phyloP scores from a whole-genome alignment of 1,140 invertebrate genomes.

The Ceratina japonica region DNA sequence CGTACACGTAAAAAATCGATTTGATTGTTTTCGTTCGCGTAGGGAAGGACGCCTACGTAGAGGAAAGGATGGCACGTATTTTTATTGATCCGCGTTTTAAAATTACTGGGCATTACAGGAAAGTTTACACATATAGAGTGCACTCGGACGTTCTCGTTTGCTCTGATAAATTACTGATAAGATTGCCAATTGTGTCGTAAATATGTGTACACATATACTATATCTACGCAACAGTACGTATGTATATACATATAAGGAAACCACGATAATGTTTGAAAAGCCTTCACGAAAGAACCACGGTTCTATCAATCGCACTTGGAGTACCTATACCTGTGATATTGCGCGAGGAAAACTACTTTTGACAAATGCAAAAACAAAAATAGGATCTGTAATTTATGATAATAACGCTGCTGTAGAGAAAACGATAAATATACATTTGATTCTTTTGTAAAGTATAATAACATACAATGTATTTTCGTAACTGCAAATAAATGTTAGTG shows the following conservation, averaged over 20 bases:
- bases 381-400: conserved; percentile 2
- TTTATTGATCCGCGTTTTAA: background rate
- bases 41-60: too few species aligned
- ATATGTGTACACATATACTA: too few species aligned
- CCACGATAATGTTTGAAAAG: background rate
- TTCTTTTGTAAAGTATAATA: background rate
- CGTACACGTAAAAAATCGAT: background rate
- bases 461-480: conserved; percentile 40
- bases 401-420: background rate
- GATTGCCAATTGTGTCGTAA: background rate
- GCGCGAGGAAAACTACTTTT: conserved; percentile 22
- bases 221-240: too few species aligned
- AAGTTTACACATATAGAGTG: background rate
- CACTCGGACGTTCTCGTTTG: conserved; percentile 1
- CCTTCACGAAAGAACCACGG: background rate
- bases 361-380: conserved; percentile 7
- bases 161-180: conserved; percentile 3
- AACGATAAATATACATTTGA: background rate
- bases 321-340: conserved; percentile 51
- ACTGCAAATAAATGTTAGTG: conserved; percentile 14
- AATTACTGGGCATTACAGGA: too few species aligned
- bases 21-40: background rate
- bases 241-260: background rate
- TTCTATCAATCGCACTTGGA: conserved; percentile 26
- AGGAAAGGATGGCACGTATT: background rate